Evolutionary conservation across 1,140 invertebrate genomes (phyloP).

Genomic region (Alviniconcha marisindica): DNA sequence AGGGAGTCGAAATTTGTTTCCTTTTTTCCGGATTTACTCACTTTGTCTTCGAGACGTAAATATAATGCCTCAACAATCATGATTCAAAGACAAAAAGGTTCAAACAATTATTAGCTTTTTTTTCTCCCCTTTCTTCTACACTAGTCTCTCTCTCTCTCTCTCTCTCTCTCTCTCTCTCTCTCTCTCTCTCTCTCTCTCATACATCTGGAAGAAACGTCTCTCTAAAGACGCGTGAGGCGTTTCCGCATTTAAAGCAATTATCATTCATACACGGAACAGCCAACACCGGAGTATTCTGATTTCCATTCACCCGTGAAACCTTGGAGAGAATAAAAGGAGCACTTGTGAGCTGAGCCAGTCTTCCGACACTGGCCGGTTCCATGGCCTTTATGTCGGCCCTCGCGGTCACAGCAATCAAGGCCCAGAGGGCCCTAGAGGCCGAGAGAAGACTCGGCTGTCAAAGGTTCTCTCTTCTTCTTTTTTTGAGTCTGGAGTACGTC

Average conservation of each 20-base stretch:
- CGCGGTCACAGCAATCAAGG: too few species aligned
- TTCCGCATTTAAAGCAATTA: too few species aligned
- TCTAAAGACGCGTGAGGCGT: neutral
- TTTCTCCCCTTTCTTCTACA: neutral
- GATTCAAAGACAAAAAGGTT: too few species aligned
- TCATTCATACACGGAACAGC: neutral
- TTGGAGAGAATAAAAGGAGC: neutral
- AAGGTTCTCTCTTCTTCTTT: too few species aligned
- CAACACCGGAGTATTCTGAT: neutral
- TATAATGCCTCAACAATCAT: too few species aligned
- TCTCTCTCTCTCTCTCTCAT: neutral
- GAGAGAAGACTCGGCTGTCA: neutral
- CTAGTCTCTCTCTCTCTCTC: neutral
- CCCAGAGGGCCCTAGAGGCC: neutral
- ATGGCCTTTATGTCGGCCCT: too few species aligned
- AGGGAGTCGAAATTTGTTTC: neutral
- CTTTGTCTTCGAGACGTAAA: neutral
- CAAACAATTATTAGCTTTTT: too few species aligned
- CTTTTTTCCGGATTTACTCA: neutral
- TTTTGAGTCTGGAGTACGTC: neutral
- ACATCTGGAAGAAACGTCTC: neutral
- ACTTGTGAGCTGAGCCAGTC: too few species aligned
- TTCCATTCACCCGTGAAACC: neutral
- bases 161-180: constrained; percentile 5
- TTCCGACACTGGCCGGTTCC: too few species aligned